phyloP scores from a whole-genome alignment of 1,140 invertebrate genomes.

The Solenopsis invicta region DNA sequence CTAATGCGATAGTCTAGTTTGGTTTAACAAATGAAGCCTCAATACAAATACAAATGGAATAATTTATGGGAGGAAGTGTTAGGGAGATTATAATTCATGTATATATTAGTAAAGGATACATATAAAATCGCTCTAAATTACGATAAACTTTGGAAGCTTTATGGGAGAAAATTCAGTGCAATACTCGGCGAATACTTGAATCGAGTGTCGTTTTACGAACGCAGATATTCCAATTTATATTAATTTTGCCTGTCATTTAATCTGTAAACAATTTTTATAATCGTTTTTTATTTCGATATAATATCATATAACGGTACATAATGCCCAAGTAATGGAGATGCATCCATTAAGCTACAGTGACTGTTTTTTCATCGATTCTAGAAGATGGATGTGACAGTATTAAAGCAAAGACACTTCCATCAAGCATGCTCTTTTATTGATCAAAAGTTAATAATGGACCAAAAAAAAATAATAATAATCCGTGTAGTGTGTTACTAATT shows the following conservation, averaged over 20 bases:
- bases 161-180: conserved; percentile 1
- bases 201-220: not conserved
- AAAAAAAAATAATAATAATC: conserved; percentile 6
- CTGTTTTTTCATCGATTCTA: conserved; percentile 44
- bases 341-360: conserved; percentile 22
- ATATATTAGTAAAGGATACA: conserved; percentile 26
- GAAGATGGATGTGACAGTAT: conserved; percentile 41
- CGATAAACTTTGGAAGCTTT: conserved; percentile 26
- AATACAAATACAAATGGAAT: conserved; percentile 51
- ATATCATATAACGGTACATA: conserved; percentile 1
- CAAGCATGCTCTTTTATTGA: not conserved
- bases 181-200: not conserved
- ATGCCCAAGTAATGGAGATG: conserved; percentile 34
- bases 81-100: conserved; percentile 44
- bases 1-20: conserved; percentile 39
- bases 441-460: conserved; percentile 6
- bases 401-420: conserved; percentile 41
- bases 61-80: conserved; percentile 35
- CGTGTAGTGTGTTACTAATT: not conserved
- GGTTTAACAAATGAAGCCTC: conserved; percentile 52
- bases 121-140: conserved; percentile 32
- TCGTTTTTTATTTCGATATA: conserved; percentile 26
- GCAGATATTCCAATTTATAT: conserved; percentile 7
- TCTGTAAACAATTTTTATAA: not conserved
- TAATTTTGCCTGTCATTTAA: conserved; percentile 2